Conservation (phyloP, 2,113 vertebrate genomes). For the Dicaeum eximium region DNA sequence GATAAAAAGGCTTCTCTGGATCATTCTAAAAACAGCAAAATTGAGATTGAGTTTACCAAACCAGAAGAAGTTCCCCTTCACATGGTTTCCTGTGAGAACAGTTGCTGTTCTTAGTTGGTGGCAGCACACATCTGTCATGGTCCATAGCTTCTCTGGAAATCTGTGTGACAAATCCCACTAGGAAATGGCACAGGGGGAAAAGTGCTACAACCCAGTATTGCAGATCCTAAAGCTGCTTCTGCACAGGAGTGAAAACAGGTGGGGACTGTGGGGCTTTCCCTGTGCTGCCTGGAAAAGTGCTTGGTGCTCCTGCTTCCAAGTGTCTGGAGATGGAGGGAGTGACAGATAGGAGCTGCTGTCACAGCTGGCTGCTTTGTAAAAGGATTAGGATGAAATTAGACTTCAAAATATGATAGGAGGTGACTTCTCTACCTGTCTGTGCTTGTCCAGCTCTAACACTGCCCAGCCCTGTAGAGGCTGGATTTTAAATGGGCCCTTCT, state of each 20-base stretch:
- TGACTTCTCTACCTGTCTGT: background rate
- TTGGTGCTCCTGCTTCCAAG: background rate
- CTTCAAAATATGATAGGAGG: background rate
- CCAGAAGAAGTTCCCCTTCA: background rate
- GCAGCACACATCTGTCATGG: background rate
- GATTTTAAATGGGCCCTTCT: background rate
- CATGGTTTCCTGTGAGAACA: background rate
- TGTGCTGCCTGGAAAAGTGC: background rate
- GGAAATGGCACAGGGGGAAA: background rate
- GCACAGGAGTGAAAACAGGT: background rate
- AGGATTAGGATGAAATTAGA: background rate
- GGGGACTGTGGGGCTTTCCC: accelerated
- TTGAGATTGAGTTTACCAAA: background rate
- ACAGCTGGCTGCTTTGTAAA: background rate
- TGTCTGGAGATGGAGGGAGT: background rate
- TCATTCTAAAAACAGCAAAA: background rate
- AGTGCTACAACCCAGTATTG: background rate
- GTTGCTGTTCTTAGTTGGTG: background rate
- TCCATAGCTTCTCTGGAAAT: background rate
- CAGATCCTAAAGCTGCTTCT: background rate
- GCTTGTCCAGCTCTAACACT: background rate
- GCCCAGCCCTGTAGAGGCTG: background rate
- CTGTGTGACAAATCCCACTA: background rate
- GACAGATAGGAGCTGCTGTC: background rate
- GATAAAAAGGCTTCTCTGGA: background rate